Conservation (phyloP, 2,113 vertebrate genomes). For the Ophthalmolycus amberensis region DNA sequence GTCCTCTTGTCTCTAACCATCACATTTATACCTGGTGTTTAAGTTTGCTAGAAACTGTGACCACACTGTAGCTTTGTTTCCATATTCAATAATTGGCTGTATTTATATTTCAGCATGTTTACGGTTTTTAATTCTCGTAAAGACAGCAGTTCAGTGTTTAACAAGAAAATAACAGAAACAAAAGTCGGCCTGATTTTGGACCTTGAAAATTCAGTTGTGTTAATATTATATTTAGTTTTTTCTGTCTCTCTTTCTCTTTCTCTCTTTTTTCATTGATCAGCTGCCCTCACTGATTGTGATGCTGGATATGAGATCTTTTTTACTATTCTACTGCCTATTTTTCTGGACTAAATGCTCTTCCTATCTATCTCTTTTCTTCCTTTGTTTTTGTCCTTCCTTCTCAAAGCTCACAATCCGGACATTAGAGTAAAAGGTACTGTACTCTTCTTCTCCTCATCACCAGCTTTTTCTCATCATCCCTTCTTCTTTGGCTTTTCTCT, state of each 20-base stretch:
- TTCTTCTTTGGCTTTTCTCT: conserved; percentile 41
- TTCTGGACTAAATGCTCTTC: conserved; percentile 81
- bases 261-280: neutral
- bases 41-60: neutral
- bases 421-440: conserved; percentile 99
- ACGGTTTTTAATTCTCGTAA: neutral
- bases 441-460: conserved; percentile 76
- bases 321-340: neutral
- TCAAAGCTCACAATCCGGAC: conserved; percentile 99
- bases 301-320: neutral
- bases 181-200: neutral
- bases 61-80: conserved; percentile 71
- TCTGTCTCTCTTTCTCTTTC: conserved; percentile 7
- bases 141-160: neutral
- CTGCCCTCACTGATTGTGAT: neutral
- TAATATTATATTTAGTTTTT: neutral
- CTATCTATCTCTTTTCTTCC: conserved; percentile 45
- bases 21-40: neutral
- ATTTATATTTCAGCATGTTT: neutral
- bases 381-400: conserved; percentile 34
- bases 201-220: neutral
- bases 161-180: neutral
- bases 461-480: conserved; percentile 28
- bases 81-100: conserved; percentile 58
- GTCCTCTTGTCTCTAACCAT: neutral